Percentiles rank a stretch among this genome's conserved stretches.
These are phyloP conservation scores for Chironex yamaguchii DNA, from an alignment of 30 jellyfish, hydroid and myxozoan genomes.

Conservation along the genomic window DNA sequence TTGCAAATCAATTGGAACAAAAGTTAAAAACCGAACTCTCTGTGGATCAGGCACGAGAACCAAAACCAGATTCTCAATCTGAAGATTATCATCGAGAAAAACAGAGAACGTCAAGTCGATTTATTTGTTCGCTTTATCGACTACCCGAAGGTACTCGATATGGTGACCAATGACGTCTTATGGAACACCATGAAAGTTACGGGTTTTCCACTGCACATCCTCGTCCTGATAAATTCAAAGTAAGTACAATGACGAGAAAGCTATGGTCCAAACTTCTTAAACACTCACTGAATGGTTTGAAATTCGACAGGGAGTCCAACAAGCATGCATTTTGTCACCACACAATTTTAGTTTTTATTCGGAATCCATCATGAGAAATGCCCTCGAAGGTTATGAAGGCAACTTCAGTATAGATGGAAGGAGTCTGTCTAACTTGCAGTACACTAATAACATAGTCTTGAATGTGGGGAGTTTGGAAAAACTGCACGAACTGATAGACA, in stretches of 20 bases:
- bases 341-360: background rate
- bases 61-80: background rate
- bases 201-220: background rate
- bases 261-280: background rate
- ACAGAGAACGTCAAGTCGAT: background rate
- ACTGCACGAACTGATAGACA: background rate
- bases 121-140: background rate
- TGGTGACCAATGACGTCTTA: background rate
- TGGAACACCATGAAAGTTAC: background rate
- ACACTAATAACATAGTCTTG: background rate
- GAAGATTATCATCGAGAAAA: background rate
- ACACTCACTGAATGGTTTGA: background rate
- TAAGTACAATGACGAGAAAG: background rate
- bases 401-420: background rate
- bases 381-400: background rate
- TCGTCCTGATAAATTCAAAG: background rate
- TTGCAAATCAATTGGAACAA: too few species aligned
- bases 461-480: background rate
- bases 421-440: background rate
- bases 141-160: background rate
- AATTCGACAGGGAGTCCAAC: background rate
- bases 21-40: too few species aligned
- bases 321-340: background rate
- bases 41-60: too few species aligned
- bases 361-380: background rate